Evolutionary conservation across 1,140 invertebrate genomes (phyloP).

Genomic region (Lycorma delicatula): DNA sequence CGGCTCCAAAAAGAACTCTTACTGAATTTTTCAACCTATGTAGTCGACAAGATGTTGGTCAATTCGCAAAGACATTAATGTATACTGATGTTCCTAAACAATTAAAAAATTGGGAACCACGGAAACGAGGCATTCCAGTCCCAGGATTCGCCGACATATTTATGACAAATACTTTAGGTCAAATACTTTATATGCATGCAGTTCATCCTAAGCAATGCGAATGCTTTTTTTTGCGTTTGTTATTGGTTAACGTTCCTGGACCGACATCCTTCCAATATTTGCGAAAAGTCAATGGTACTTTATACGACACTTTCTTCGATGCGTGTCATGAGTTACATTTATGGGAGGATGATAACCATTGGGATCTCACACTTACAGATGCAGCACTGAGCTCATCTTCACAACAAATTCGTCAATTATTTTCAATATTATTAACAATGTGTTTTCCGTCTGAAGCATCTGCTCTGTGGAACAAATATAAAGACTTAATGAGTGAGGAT

Average conservation of each 20-base stretch:
- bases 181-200: constrained; percentile 37
- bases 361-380: constrained; percentile 20
- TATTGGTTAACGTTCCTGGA: constrained; percentile 38
- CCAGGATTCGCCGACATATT: constrained; percentile 26
- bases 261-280: constrained; percentile 36
- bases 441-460: background rate
- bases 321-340: constrained; percentile 31
- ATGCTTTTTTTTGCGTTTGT: constrained; percentile 37
- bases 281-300: constrained; percentile 32
- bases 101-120: constrained; percentile 18
- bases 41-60: no score
- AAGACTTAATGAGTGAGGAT: background rate
- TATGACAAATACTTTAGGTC: constrained; percentile 29
- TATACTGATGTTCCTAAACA: constrained; percentile 29
- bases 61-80: constrained; percentile 31
- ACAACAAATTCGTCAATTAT: background rate
- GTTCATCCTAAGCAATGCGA: constrained; percentile 37
- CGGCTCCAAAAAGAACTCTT: constrained; percentile 36
- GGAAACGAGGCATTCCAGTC: constrained; percentile 25
- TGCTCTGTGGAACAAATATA: background rate
- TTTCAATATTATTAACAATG: background rate
- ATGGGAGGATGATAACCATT: constrained; percentile 34
- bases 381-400: background rate
- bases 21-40: constrained; percentile 37
- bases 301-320: constrained; percentile 30